These are phyloP conservation scores for Celastrina argiolus DNA, from an alignment of 2,888 invertebrate genomes.

Conservation along the genomic window DNA sequence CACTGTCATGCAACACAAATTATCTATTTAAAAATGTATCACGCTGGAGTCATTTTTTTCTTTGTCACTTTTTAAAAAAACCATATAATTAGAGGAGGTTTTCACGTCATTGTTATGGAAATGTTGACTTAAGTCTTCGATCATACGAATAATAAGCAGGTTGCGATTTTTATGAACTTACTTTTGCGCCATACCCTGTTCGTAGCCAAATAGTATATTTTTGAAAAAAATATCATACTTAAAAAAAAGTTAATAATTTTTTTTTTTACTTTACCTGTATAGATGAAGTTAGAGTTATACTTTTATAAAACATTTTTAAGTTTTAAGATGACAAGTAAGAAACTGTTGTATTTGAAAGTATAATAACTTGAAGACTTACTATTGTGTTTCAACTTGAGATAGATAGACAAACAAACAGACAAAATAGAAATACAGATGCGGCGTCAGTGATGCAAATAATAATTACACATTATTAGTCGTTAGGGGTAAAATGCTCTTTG, in stretches of 20 bases:
- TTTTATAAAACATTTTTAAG: too few relatives aligned
- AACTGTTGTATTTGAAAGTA: too few relatives aligned
- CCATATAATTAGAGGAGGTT: conserved; percentile 2
- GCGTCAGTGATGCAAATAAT: conserved; percentile 33
- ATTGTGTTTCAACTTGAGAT: neutral
- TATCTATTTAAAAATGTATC: neutral
- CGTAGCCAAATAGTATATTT: neutral
- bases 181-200: neutral
- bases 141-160: conserved; percentile 31
- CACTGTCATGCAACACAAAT: neutral
- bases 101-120: conserved; percentile 29
- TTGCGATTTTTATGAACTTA: conserved; percentile 30
- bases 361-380: too few relatives aligned
- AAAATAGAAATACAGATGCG: conserved; percentile 24
- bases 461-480: conserved; percentile 29
- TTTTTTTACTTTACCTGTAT: too few relatives aligned
- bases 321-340: too few relatives aligned
- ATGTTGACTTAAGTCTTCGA: conserved; percentile 39
- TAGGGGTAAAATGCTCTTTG: conserved; percentile 22
- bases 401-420: conserved; percentile 28
- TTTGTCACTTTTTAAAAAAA: conserved; percentile 25
- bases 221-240: neutral
- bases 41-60: neutral
- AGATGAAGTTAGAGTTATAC: too few relatives aligned
- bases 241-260: too few relatives aligned